Evolutionary conservation across 1,140 invertebrate genomes (phyloP).

Genomic region (Cephus cinctus): DNA sequence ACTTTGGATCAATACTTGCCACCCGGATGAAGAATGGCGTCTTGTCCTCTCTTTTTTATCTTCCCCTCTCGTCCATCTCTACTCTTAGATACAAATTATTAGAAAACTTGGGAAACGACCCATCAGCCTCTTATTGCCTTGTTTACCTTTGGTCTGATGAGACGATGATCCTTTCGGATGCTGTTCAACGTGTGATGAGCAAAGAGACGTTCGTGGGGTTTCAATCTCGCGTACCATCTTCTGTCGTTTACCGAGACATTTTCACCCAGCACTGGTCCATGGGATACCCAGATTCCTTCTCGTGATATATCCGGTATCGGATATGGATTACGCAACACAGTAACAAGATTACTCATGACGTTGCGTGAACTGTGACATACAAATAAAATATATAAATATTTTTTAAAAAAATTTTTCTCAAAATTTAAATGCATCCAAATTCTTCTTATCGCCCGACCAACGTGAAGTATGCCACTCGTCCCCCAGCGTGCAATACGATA

Average conservation of each 20-base stretch:
- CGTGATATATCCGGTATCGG: conserved; percentile 43
- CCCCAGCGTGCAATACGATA: no score
- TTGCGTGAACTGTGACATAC: not conserved
- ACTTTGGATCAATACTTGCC: no score
- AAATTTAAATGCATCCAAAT: no score
- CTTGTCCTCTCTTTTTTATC: no score
- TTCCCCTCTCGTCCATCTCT: no score
- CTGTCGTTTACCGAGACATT: conserved; percentile 35
- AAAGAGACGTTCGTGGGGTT: conserved; percentile 44
- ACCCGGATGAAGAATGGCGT: not conserved
- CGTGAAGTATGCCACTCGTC: no score
- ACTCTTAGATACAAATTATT: no score
- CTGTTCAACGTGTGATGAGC: conserved; percentile 51
- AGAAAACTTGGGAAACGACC: no score
- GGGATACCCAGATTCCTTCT: conserved; percentile 38
- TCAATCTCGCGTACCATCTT: conserved; percentile 38
- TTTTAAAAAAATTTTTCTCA: no score
- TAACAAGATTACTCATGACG: not conserved
- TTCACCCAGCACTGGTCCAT: conserved; percentile 36
- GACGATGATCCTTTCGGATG: conserved; percentile 36
- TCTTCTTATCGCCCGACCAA: no score
- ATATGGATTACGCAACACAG: conserved; percentile 49
- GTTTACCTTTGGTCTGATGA: conserved; percentile 32
- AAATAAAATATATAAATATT: not conserved
- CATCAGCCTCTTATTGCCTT: no score